Evolutionary conservation across 2,113 vertebrate genomes (phyloP), one percentile per base, ranked within the genome.

Genomic region (Engraulis encrasicolus): DNA sequence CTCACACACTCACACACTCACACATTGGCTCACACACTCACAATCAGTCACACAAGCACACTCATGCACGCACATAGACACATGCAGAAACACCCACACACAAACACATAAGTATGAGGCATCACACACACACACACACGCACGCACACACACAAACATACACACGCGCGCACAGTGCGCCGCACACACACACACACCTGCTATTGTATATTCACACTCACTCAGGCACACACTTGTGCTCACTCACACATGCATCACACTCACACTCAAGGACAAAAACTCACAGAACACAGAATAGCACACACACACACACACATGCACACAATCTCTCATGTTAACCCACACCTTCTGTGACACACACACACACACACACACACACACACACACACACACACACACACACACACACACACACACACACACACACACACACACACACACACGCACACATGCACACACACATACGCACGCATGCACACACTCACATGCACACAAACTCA

Each of bases 341-440:
- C n/a, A n/a, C n/a, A n/a, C n/a, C n/a, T n/a, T n/a, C 50, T 52
- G 50, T 17, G 50, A n/a, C 50, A 52, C 37, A 40, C n/a, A 9
- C 38, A 37, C 49, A 34, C 31, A 78, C 79, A 37, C 80, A 48
- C 12, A 38, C 82, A 78, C 34, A 71, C 50, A 82, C 79, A 31
- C 40, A 31, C 79, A 78, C n/a, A 52, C 86, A 84, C 91, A 90
- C 78, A 89, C 82, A 85, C 78, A 78, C 52, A 80, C 17, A 82
- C 88, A 87, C 83, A 88, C 82, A 85, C 89, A 90, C 87, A 84
- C 82, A 80, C 82, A 81, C 79, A 45, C 9, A 45, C 40, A 45
- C 4, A 5, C 40, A 5, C 40, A 5, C 40, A 5, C 40, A 45
- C 40, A 45, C 40, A 45, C 40, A 5, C 40, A 45, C 40, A 45